Base-by-base conservation (phyloP, 2,113 vertebrate genomes). In the Hystrix cristata region DNA sequence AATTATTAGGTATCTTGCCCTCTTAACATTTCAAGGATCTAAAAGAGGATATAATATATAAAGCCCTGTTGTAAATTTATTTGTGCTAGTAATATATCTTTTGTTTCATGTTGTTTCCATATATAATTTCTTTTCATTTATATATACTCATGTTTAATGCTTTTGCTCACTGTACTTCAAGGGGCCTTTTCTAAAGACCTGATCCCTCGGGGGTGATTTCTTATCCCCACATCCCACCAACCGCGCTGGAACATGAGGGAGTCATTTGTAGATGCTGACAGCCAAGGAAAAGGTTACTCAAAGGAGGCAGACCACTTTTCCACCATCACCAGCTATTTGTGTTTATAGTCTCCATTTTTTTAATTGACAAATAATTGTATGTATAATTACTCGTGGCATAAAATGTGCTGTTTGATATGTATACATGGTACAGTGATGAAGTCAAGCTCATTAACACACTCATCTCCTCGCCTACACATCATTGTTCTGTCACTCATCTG, bases 21-120 rank as follows among this genome's bases (percentile, higher is more conserved):
- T 97, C 87, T 96, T 97, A 94, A 90, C 87, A 92, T 96, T 95
- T 97, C 84, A 97, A 95, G 90, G 82, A 95, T 91, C 88, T 93
- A 59, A 97, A 91, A 96, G 82, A 71, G 80, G 79, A 72, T 87
- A 64, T 95, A 80, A 91, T 93, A 97, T 96, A 90, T 88, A 92
- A 93, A 95, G 46, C 65, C 84, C 90, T 69, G 53, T 69, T 71
- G 91, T 92, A 85, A 92, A 95, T 87, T 74, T 87, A 51, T 91
- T 94, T 81, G 51, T 78, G 84, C 92, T 53, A 11, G 81, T 88
- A 74, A 90, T 97, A 85, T 91, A 92, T 97, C 95, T 95, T 95
- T 97, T 80, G 84, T 94, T 97, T 97, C 96, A 90, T 95, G 84
- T 94, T 91, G 55, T 91, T 95, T 92, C 76, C 80, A 90, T 72